Conservation (phyloP, 2,797 vertebrate genomes). For the Oreortyx pictus region DNA sequence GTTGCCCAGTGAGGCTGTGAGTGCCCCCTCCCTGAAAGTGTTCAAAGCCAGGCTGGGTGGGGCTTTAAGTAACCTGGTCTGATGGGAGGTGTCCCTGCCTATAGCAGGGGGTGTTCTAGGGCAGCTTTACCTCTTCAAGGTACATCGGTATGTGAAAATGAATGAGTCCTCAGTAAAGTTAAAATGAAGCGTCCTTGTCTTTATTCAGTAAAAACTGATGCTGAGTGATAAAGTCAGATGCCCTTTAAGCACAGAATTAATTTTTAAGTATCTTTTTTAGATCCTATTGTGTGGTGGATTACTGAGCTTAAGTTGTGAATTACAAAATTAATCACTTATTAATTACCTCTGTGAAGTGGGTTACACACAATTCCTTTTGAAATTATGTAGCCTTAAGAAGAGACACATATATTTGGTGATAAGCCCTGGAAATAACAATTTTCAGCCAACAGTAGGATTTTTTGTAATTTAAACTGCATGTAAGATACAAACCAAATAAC, state of each 20-base stretch:
- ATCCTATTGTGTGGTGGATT: neutral
- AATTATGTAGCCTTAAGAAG: neutral
- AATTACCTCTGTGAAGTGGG: neutral
- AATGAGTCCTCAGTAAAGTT: neutral
- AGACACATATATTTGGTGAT: neutral
- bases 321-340: neutral
- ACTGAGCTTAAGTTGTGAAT: neutral
- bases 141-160: neutral
- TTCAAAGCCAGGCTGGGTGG: too few relatives aligned
- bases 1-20: too few relatives aligned
- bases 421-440: neutral
- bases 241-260: neutral
- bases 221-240: neutral
- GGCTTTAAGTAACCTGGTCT: too few relatives aligned
- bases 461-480: neutral
- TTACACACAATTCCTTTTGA: neutral
- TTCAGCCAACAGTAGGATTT: neutral
- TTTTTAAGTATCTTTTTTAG: neutral
- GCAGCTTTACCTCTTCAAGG: neutral
- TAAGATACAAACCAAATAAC: neutral
- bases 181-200: neutral
- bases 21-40: too few relatives aligned
- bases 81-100: too few relatives aligned
- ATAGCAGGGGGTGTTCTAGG: neutral
- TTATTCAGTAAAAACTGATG: neutral